Evolutionary conservation across 2,113 vertebrate genomes (phyloP).

Genomic region (Danionella cerebrum): DNA sequence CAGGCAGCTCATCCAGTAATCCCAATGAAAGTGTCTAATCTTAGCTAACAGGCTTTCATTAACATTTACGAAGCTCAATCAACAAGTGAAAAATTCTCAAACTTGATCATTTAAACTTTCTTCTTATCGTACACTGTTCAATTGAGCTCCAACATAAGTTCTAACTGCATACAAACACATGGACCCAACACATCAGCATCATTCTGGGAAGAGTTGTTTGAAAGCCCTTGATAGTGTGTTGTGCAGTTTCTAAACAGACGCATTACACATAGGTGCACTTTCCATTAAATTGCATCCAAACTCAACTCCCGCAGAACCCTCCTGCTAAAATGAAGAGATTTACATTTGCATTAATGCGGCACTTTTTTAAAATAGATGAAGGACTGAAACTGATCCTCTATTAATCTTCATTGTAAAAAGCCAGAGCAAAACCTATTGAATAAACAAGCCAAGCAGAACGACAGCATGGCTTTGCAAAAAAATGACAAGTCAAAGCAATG

Average conservation of each 20-base stretch:
- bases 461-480: not conserved
- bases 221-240: no score
- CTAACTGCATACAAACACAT: no score
- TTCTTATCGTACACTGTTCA: no score
- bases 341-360: not conserved
- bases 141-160: no score
- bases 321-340: no score
- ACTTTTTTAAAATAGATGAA: not conserved
- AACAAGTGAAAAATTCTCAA: not conserved
- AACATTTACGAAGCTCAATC: not conserved
- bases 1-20: slow-evolving; percentile 33
- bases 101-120: no score
- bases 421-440: slow-evolving; percentile 35
- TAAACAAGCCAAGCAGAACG: slow-evolving; percentile 32
- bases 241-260: no score
- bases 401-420: slow-evolving; percentile 33
- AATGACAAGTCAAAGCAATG: not conserved
- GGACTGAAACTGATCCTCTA: not conserved
- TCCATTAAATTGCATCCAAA: no score
- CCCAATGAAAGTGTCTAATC: slow-evolving; percentile 28
- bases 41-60: slow-evolving; percentile 5
- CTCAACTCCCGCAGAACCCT: no score
- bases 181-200: no score
- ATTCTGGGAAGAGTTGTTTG: no score
- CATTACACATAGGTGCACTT: no score